These are phyloP conservation scores for Vireo griseus DNA, from an alignment of 2,797 vertebrate genomes.

Conservation along the genomic window DNA sequence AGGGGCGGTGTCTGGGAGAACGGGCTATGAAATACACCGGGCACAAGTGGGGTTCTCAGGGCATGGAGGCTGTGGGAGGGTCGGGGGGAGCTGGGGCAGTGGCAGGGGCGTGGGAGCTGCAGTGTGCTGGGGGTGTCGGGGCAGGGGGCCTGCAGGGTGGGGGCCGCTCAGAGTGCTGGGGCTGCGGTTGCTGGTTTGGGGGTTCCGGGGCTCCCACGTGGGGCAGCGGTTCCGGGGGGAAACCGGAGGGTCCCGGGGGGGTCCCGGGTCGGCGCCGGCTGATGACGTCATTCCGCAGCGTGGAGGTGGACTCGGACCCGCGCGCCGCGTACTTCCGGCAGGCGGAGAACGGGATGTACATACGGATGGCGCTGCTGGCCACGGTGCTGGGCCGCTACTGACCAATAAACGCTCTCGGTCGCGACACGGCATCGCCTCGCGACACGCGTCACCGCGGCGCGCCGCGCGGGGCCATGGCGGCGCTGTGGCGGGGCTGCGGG, in stretches of 20 bases:
- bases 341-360: constrained; percentile 96
- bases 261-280: neutral
- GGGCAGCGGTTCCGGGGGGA: neutral
- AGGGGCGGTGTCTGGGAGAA: neutral
- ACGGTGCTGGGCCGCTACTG: constrained; percentile 60
- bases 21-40: rapidly evolving
- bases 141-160: too few relatives aligned
- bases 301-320: constrained; percentile 93
- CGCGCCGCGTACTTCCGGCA: constrained; percentile 96
- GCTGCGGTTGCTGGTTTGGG: neutral
- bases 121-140: neutral
- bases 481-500: neutral
- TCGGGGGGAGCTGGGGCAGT: rapidly evolving
- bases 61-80: neutral
- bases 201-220: neutral
- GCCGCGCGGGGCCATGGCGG: neutral
- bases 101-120: neutral
- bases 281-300: constrained; percentile 61
- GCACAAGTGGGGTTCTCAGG: neutral
- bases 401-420: neutral
- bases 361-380: constrained; percentile 93
- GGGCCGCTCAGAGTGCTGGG: too few relatives aligned
- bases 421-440: neutral
- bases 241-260: neutral
- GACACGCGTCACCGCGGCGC: neutral